A percentile compares a stretch with the other conserved stretches of the same genome.
phyloP scores from a whole-genome alignment of 2,797 vertebrate genomes.

The Acipenser transmontanus region DNA sequence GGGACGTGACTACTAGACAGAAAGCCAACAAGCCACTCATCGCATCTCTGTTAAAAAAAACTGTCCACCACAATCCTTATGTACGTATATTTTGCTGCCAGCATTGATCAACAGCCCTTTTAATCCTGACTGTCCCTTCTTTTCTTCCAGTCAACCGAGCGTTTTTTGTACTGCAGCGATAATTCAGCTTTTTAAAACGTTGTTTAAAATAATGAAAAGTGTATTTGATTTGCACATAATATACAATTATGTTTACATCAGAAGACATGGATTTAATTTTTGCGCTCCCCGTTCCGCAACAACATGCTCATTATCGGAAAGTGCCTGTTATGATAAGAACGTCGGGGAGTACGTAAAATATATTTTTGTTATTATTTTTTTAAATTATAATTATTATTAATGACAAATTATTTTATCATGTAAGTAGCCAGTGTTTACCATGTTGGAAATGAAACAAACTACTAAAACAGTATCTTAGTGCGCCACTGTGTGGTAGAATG shows the following conservation, averaged over 20 bases:
- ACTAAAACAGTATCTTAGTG: slow-evolving; percentile 41
- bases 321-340: background rate
- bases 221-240: background rate
- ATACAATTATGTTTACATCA: slow-evolving; percentile 8
- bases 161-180: background rate
- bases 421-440: background rate
- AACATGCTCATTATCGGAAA: background rate
- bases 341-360: background rate
- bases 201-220: too few relatives aligned
- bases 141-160: background rate
- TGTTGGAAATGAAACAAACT: background rate
- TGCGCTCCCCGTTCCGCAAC: background rate
- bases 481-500: slow-evolving; percentile 46
- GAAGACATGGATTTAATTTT: background rate
- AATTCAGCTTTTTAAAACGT: too few relatives aligned
- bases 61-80: background rate
- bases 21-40: slow-evolving; percentile 19
- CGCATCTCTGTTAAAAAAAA: background rate
- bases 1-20: slow-evolving; percentile 30
- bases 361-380: slow-evolving; percentile 1
- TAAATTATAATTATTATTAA: slow-evolving; percentile 12
- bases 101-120: slow-evolving; percentile 1
- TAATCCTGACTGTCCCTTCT: background rate
- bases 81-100: background rate
- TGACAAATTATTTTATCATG: slow-evolving; percentile 8